A percentile compares a stretch with the other conserved stretches of the same genome.
Evolutionary conservation across 2,888 invertebrate genomes (phyloP).

Genomic region (Sarcophaga caerulescens): DNA sequence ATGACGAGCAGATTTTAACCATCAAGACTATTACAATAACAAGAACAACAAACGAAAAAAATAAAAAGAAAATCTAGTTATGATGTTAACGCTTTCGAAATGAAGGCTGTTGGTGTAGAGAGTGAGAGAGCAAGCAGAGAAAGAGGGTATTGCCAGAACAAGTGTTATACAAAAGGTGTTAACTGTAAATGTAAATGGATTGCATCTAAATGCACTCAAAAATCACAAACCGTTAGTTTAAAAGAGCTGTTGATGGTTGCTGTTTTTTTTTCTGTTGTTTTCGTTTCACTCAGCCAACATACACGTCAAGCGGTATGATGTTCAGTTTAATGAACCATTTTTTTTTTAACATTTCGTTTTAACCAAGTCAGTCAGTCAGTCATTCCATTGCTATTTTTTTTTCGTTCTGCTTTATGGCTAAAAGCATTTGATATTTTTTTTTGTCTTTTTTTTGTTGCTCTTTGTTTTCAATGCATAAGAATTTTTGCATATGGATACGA

Average conservation of each 20-base stretch:
- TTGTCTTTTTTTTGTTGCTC: neutral
- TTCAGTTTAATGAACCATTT: conserved; percentile 62
- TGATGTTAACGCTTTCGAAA: conserved; percentile 6
- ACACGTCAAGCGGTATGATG: conserved; percentile 28
- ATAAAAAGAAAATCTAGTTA: neutral
- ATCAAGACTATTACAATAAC: neutral
- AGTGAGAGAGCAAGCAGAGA: neutral
- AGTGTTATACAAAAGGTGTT: conserved; percentile 31
- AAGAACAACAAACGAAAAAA: neutral
- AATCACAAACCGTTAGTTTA: conserved; percentile 53
- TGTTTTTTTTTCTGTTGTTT: neutral
- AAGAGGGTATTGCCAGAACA: neutral
- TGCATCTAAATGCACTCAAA: conserved; percentile 63
- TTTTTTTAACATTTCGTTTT: conserved; percentile 36
- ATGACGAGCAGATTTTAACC: no score
- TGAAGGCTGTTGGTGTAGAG: conserved; percentile 4
- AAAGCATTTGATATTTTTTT: conserved; percentile 57
- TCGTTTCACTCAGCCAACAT: conserved; percentile 8
- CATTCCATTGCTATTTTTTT: neutral
- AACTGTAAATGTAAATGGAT: conserved; percentile 57
- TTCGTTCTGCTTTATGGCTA: conserved; percentile 44
- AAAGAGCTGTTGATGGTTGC: conserved; percentile 53
- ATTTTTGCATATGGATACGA: neutral
- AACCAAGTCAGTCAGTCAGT: neutral
- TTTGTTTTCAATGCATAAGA: neutral